Percentiles rank a stretch among this genome's conserved stretches.
phyloP scores from a whole-genome alignment of 2,888 invertebrate genomes.

The Arge pagana region DNA sequence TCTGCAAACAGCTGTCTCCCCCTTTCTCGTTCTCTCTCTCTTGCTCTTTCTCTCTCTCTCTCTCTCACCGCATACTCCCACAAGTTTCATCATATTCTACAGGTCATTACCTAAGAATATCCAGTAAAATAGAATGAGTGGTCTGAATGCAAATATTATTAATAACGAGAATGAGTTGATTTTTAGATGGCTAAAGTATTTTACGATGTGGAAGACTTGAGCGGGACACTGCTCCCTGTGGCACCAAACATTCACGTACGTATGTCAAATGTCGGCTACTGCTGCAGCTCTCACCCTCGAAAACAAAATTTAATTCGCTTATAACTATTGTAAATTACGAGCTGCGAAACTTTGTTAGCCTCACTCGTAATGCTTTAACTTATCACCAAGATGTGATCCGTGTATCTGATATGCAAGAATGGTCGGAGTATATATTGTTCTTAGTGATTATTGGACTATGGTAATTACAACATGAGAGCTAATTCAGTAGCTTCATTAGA shows the following conservation, averaged over 20 bases:
- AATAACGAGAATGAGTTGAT: constrained; percentile 58
- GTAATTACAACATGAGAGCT: constrained; percentile 37
- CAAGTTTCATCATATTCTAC: constrained; percentile 37
- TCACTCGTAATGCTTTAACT: no score
- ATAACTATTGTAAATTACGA: no score
- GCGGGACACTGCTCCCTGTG: constrained; percentile 54
- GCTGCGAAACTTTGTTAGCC: no score
- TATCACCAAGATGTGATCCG: no score
- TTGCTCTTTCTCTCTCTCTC: no score
- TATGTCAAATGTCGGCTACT: constrained; percentile 55
- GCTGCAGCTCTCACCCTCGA: constrained; percentile 42
- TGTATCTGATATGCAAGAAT: no score
- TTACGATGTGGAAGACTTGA: constrained; percentile 55
- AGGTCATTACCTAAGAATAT: constrained; percentile 28
- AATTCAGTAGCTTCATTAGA: constrained; percentile 54
- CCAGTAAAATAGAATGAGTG: constrained; percentile 52
- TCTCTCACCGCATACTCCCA: constrained; percentile 2
- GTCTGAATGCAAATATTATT: constrained; percentile 56
- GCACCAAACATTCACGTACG: constrained; percentile 53
- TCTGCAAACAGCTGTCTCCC: no score
- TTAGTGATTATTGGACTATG: constrained; percentile 1
- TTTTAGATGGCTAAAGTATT: constrained; percentile 58
- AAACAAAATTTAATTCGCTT: neutral
- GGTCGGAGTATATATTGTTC: constrained; percentile 7
- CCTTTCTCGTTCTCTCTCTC: no score